Base-by-base conservation (phyloP, 2,888 invertebrate species). In the Baccha elongata region DNA sequence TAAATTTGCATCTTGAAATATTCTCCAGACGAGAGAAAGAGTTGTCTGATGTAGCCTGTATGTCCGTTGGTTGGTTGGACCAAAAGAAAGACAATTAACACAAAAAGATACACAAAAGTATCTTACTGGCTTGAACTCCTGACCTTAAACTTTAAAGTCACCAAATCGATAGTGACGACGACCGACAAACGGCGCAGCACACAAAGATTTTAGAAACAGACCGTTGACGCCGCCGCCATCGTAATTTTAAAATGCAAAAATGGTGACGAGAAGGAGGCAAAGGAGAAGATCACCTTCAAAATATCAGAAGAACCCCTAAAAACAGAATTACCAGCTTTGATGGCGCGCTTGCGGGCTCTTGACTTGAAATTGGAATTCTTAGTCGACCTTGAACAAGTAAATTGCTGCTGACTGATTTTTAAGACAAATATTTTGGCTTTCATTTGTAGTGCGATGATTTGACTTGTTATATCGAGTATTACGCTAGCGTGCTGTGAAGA, bases 391-490 rank as follows among this genome's bases (percentile, higher is more conserved):
- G 81, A 76, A 44, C 60, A 71, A 81, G 81, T 76, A 76, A 81
- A 71, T 81, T 81, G 75, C 76, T 76, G 79, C 73, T 79, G 76
- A 75, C 76, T 81, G 76, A 76, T 76, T 81, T 76, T 76, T 72
- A 81, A 81, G 71, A 72, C 71, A 81, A 81, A 81, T 72, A 81
- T 76, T 72, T 76, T 81, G 75, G 81, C 81, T 75, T 75, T 81
- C 67, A 60, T 65, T 81, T 75, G 75, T n/a, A 81, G 71, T 65
- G 71, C 69, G 80, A 75, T 80, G 81, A 75, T 81, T 81, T 58
- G 75, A 64, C 46, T 71, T 76, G 81, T 76, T 75, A 65, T 81
- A 69, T 60, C 65, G 60, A 75, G 71, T 81, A 76, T 81, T 76
- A 75, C 79, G 74, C 79, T 74, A 73, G 53, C 53, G 32, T 58